Conservation (phyloP, 1,140 invertebrate genomes). For the Metaphire vulgaris region DNA sequence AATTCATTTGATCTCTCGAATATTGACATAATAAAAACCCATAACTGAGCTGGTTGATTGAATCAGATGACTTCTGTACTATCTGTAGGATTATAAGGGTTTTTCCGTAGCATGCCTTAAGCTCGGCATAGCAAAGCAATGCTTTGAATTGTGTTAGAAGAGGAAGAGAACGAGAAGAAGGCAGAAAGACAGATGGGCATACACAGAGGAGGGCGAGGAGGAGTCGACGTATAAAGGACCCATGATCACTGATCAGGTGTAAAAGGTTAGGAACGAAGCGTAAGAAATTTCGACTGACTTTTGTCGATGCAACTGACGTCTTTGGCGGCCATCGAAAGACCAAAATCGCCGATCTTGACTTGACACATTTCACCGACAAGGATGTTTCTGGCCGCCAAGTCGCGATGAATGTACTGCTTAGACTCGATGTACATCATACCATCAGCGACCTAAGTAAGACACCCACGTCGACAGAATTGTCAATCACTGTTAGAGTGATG, state of each 20-base stretch:
- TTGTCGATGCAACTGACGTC: neutral
- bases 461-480: neutral
- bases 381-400: slow-evolving; percentile 58
- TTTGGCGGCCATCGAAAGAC: slow-evolving; percentile 64
- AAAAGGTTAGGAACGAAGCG: neutral
- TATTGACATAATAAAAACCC: neutral
- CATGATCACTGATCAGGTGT: neutral
- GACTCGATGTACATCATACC: slow-evolving; percentile 92
- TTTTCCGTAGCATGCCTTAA: too few relatives aligned
- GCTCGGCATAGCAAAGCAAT: too few relatives aligned
- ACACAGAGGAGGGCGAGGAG: neutral
- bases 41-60: neutral
- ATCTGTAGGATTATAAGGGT: too few relatives aligned
- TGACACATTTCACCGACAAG: slow-evolving; percentile 89
- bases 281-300: neutral
- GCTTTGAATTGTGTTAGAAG: neutral
- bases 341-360: slow-evolving; percentile 88
- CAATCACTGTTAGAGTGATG: neutral
- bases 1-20: too few relatives aligned
- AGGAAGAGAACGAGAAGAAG: neutral
- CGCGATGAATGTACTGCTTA: slow-evolving; percentile 62
- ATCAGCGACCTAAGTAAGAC: slow-evolving; percentile 56
- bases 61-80: too few relatives aligned
- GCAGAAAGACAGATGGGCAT: neutral
- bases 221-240: neutral